Conservation (phyloP, 2,888 invertebrate species). For the Abrostola triplasia region DNA sequence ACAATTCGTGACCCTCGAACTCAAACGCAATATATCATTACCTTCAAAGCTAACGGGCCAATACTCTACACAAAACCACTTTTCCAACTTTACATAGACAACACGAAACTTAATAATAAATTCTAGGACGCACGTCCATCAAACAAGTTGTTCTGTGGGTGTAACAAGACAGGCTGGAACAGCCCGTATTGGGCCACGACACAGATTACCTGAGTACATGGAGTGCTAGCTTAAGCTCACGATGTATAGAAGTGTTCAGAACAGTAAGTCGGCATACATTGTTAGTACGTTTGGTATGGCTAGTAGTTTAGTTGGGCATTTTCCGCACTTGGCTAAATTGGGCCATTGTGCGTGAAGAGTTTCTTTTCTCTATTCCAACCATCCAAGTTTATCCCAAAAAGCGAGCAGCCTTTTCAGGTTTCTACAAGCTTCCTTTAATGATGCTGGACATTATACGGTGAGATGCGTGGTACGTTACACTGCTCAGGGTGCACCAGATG, state of each 20-base stretch:
- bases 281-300: no score
- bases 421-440: no score
- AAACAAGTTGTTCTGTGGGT: slow-evolving; percentile 42
- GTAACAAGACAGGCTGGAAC: slow-evolving; percentile 44
- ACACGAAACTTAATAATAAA: slow-evolving; percentile 40
- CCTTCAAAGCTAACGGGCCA: slow-evolving; percentile 16
- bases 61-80: slow-evolving; percentile 19
- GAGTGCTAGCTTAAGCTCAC: slow-evolving; percentile 6
- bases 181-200: slow-evolving; percentile 25
- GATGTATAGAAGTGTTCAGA: not conserved
- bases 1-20: not conserved
- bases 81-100: slow-evolving; percentile 45
- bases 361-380: no score
- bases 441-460: no score
- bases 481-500: no score
- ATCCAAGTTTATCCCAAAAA: no score
- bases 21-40: slow-evolving; percentile 13
- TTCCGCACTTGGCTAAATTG: no score
- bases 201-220: slow-evolving; percentile 20
- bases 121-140: slow-evolving; percentile 54
- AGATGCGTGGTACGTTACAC: no score
- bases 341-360: no score
- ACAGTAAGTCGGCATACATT: no score
- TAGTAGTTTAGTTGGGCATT: no score
- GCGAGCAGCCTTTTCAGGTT: no score